Evolutionary conservation across 2,113 vertebrate species (phyloP), one percentile per base, ranked within the genome.

Genomic region (Myrmecophaga tridactyla): DNA sequence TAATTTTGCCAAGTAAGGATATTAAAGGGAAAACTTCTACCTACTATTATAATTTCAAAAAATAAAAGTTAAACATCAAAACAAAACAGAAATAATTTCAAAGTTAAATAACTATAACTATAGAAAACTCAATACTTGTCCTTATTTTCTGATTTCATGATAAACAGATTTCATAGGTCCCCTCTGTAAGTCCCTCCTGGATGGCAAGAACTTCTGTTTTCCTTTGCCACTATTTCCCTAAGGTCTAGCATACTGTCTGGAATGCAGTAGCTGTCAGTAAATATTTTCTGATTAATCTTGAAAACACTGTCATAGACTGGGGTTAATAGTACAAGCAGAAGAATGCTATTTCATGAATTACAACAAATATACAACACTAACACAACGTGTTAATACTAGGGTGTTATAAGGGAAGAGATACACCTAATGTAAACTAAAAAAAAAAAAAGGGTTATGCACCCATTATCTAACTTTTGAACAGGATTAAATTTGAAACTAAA

Each of bases 1-100:
- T 56, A 75, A 87, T 65, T 78, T 83, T 92, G 36, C 34, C 9
- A 80, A 78, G 13, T n/a, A 83, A 41, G 14, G 51, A 72, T 81
- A 60, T 69, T 72, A 77, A 29, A 82, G 46, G 23, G 17, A 63
- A 86, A 87, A 27, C 7, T 21, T 82, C 41, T 76, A 67, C 43
- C 13, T 29, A 34, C 9, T 53, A 6, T 60, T 31, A 77, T 56
- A 29, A 75, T 31, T 91, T 84, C 34, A 72, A 58, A 48, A 88
- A 62, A 88, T 63, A 56, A 48, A 78, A 10, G 20, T 2, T 2
- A 87, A 77, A 46, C n/a, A 58, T 78, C 62, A 56, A 46, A 18
- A n/a, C 3, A 80, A 89, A 56, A 83, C 20, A 70, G 21, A 62
- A 36, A 76, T 4, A 5, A 53, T 73, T 76, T 89, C 65, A 21